Base-by-base conservation (phyloP, 2,113 vertebrate genomes). In the Heterocephalus glaber region DNA sequence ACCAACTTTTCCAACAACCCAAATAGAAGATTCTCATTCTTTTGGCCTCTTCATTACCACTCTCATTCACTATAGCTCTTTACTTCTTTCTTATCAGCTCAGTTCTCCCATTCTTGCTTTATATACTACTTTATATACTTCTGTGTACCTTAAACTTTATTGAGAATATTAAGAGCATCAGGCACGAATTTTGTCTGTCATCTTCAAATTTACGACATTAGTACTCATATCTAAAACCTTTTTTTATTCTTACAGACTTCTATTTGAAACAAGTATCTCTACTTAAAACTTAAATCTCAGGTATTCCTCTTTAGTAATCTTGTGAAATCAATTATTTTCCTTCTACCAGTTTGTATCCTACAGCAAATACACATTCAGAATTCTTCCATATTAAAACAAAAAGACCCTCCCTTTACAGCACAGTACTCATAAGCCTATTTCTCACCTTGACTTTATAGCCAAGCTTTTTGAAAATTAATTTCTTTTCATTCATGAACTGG, bases 401-500 rank as follows among this genome's bases (percentile, higher is more conserved):
- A 86, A 77, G 41, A n/a, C 17, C 17, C 26, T 61, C 1, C 30
- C 2, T 90, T 54, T 90, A 10, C 2, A 22, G 68, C 11, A 54
- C 11, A 93, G 7, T 44, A 10, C 19, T 84, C 49, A 49, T 2
- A 26, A 88, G 20, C 2, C 13, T 76, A 38, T 44, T 33, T 77
- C 30, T 86, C 22, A 68, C 41, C 5, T 93, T 26, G 2, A 3
- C 7, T 77, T 85, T 82, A 54, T 8, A 86, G 33, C 13, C 35
- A 86, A 86, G 44, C 33, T 17, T 89, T 74, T 77, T 47, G 79
- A 95, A 86, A 86, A 56, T 54, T 65, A 58, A 90, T 77, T 22
- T 77, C 10, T 95, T 88, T 30, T 90, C 22, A 38, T 14, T 19
- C 24, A 72, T 86, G 35, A 92, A 38, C 47, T 61, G 49, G 19